Percentiles rank a stretch among this genome's conserved stretches.
These are phyloP conservation scores for Rhaphigaster nebulosa DNA, from an alignment of 2,888 invertebrate genomes.

Conservation along the genomic window DNA sequence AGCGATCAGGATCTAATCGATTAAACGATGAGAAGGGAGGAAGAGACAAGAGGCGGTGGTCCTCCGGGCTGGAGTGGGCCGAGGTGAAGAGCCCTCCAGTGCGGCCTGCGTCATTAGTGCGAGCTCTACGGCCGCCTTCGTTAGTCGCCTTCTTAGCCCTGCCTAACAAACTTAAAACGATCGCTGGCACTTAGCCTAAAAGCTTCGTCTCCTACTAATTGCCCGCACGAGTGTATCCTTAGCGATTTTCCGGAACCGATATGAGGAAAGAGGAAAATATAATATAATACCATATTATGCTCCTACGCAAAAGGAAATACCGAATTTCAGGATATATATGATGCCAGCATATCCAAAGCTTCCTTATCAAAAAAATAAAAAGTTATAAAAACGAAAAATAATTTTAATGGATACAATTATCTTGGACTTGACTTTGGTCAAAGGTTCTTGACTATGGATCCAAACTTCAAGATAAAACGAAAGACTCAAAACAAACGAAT, in stretches of 20 bases:
- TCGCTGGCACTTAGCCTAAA: background rate
- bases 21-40: background rate
- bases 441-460: too few relatives aligned
- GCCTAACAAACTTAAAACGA: constrained; percentile 30
- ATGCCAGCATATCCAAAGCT: too few relatives aligned
- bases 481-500: too few relatives aligned
- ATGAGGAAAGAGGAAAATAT: background rate
- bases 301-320: too few relatives aligned
- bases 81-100: background rate
- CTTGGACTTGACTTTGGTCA: too few relatives aligned
- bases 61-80: constrained; percentile 10
- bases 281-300: background rate
- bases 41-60: background rate
- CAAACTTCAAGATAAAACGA: too few relatives aligned
- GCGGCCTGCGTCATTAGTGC: background rate
- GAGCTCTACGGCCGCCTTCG: background rate
- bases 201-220: background rate
- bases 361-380: too few relatives aligned
- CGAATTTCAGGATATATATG: too few relatives aligned
- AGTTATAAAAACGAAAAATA: too few relatives aligned
- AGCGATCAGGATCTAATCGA: constrained; percentile 3
- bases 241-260: background rate
- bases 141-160: background rate
- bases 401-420: too few relatives aligned
- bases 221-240: background rate